A percentile compares a stretch with the other conserved stretches of the same genome.
These are phyloP conservation scores for Cheilosia impressa DNA, from an alignment of 2,888 invertebrate species.

Conservation along the genomic window DNA sequence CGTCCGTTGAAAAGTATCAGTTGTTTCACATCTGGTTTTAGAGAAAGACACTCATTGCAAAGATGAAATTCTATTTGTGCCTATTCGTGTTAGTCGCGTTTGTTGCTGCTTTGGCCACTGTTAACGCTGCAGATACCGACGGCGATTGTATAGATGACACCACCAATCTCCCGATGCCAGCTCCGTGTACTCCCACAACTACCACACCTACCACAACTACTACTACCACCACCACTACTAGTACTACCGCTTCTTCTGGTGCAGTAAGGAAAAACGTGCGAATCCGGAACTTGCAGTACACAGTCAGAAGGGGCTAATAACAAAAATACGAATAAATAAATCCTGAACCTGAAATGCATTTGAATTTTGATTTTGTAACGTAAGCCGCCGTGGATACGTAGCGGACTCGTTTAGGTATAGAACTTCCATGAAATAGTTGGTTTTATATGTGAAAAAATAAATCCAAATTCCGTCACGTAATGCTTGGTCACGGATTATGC, in stretches of 20 bases:
- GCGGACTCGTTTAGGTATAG: too few species aligned
- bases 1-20: background rate
- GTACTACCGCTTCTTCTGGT: background rate
- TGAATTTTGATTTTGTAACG: too few species aligned
- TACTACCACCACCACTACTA: background rate
- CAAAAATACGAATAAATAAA: too few species aligned
- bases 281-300: too few species aligned
- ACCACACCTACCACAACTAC: background rate
- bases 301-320: too few species aligned
- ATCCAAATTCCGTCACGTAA: too few species aligned
- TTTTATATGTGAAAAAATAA: too few species aligned
- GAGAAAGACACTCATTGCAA: background rate
- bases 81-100: background rate
- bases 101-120: background rate
- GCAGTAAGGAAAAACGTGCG: background rate
- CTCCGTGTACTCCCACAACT: background rate
- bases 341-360: too few species aligned
- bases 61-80: background rate
- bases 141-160: background rate
- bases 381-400: too few species aligned
- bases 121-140: background rate
- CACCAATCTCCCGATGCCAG: background rate
- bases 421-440: too few species aligned
- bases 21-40: background rate
- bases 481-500: too few species aligned